phyloP scores from a whole-genome alignment of 2,888 invertebrate species.

The Nomada fabriciana region DNA sequence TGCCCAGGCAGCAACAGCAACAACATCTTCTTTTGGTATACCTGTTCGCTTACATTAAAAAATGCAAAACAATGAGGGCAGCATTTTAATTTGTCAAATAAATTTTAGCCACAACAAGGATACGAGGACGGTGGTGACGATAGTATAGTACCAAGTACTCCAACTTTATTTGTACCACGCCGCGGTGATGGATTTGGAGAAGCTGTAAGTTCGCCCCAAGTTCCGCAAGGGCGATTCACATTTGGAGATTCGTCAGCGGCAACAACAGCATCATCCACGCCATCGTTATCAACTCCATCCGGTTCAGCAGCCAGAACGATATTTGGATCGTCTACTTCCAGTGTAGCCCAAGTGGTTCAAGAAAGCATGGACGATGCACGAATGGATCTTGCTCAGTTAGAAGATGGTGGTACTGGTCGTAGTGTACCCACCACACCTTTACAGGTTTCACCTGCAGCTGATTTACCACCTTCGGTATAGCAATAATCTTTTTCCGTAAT shows the following conservation, averaged over 20 bases:
- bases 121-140: conserved; percentile 90
- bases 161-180: conserved; percentile 93
- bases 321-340: conserved; percentile 77
- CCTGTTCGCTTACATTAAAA: not conserved
- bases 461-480: conserved; percentile 78
- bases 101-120: conserved; percentile 84
- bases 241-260: conserved; percentile 86
- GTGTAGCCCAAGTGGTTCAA: conserved; percentile 85
- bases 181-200: conserved; percentile 95
- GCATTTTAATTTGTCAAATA: not conserved
- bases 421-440: conserved; percentile 89
- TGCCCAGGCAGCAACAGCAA: conserved; percentile 85
- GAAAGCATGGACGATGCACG: conserved; percentile 91
- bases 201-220: conserved; percentile 95
- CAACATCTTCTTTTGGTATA: conserved; percentile 84
- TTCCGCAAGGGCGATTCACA: conserved; percentile 88
- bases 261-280: conserved; percentile 77
- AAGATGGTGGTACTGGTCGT: conserved; percentile 87
- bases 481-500: not conserved
- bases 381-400: conserved; percentile 89
- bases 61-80: not conserved
- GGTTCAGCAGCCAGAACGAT: conserved; percentile 71
- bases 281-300: conserved; percentile 71
- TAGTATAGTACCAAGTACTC: conserved; percentile 95
- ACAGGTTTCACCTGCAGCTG: conserved; percentile 86